These are phyloP conservation scores for Pararge aegeria DNA, from an alignment of 1,140 invertebrate genomes.

Conservation along the genomic window DNA sequence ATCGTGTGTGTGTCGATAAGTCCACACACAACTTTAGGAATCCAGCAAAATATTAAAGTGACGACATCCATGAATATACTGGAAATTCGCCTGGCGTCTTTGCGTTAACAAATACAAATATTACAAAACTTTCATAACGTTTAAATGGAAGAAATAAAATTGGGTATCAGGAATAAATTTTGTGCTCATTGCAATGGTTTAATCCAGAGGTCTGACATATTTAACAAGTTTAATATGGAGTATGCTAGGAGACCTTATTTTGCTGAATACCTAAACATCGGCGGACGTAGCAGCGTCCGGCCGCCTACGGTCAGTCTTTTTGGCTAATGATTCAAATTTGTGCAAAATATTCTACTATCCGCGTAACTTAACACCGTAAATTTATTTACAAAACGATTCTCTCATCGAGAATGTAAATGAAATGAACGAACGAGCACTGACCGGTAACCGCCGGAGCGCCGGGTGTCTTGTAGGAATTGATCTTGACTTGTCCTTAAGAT, in stretches of 20 bases:
- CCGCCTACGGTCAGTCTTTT: slow-evolving; percentile 77
- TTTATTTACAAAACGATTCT: slow-evolving; percentile 71
- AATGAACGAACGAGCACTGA: slow-evolving; percentile 64
- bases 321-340: slow-evolving; percentile 73
- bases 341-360: slow-evolving; percentile 76
- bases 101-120: slow-evolving; percentile 15
- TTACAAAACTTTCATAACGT: slow-evolving; percentile 17
- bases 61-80: slow-evolving; percentile 20
- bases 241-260: slow-evolving; percentile 31
- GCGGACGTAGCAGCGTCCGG: slow-evolving; percentile 63
- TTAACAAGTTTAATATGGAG: slow-evolving; percentile 16
- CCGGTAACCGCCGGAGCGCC: slow-evolving; percentile 65
- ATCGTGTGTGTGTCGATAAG: slow-evolving; percentile 51
- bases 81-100: background rate
- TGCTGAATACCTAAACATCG: slow-evolving; percentile 57
- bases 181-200: slow-evolving; percentile 18
- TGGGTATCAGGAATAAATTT: slow-evolving; percentile 10
- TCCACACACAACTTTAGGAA: slow-evolving; percentile 49
- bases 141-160: slow-evolving; percentile 13
- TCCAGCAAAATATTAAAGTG: slow-evolving; percentile 44
- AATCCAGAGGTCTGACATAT: slow-evolving; percentile 14
- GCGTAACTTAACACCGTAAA: slow-evolving; percentile 68
- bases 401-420: slow-evolving; percentile 47
- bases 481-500: slow-evolving; percentile 18
- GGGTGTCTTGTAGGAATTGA: slow-evolving; percentile 18